phyloP scores from a whole-genome alignment of 2,888 invertebrate species.

The Rhaphigaster nebulosa region DNA sequence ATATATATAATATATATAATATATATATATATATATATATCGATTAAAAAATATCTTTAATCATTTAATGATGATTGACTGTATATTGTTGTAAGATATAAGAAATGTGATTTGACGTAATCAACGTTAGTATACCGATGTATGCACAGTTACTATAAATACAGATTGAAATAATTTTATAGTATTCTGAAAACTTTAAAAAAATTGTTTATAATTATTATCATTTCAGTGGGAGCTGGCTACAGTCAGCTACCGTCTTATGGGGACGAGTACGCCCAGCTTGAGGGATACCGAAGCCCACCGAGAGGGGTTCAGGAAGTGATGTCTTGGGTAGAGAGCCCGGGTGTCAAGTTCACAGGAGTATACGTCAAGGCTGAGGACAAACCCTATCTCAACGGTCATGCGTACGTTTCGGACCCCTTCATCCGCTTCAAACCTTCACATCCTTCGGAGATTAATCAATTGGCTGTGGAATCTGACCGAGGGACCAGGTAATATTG shows the following conservation, averaged over 20 bases:
- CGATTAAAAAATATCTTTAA: no score
- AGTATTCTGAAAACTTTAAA: no score
- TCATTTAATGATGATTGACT: no score
- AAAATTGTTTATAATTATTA: no score
- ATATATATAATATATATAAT: no score
- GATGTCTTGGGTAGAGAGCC: constrained; percentile 33
- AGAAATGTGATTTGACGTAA: no score
- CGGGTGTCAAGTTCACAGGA: constrained; percentile 61
- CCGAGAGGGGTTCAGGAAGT: constrained; percentile 40
- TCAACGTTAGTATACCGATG: no score
- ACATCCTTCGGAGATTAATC: constrained; percentile 64
- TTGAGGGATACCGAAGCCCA: constrained; percentile 54
- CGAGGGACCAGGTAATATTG: constrained; percentile 57
- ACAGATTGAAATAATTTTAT: no score
- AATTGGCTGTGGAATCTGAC: constrained; percentile 61
- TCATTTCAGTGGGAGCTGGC: background rate
- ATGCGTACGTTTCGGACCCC: constrained; percentile 65
- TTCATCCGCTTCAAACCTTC: constrained; percentile 64
- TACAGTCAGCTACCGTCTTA: constrained; percentile 34
- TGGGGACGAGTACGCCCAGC: constrained; percentile 47
- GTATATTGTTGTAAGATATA: no score
- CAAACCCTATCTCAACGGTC: constrained; percentile 63
- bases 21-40: no score
- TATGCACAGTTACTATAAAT: no score
- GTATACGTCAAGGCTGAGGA: constrained; percentile 60